Conservation (phyloP, 35 echinoderm and acorn worm genomes). For the Hemicentrotus pulcherrimus region DNA sequence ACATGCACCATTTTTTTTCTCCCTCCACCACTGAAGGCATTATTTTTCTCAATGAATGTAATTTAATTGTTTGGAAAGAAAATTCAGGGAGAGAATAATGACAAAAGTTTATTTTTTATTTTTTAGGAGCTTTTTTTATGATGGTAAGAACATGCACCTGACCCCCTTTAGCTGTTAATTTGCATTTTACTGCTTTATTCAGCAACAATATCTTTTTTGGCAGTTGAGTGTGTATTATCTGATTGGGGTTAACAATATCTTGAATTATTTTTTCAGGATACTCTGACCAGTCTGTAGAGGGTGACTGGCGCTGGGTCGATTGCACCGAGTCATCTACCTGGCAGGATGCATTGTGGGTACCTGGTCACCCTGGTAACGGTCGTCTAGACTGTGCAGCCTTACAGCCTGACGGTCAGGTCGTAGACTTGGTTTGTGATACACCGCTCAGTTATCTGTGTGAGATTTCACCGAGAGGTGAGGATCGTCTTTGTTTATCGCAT, state of each 20-base stretch:
- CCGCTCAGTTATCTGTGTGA: conserved; percentile 58
- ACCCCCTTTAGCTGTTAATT: too few species aligned
- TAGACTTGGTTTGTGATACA: conserved; percentile 54
- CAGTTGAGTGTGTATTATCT: too few species aligned
- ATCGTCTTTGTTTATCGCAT: not conserved
- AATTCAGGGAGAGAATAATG: too few species aligned
- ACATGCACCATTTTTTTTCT: too few species aligned
- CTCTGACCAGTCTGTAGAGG: conserved; percentile 74
- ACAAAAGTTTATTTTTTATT: too few species aligned
- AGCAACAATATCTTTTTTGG: too few species aligned
- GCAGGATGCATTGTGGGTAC: conserved; percentile 68
- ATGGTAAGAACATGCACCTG: too few species aligned
- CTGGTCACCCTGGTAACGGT: conserved; percentile 74
- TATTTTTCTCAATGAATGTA: too few species aligned
- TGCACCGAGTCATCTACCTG: conserved; percentile 56
- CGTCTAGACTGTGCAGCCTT: conserved; percentile 67
- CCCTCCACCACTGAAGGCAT: too few species aligned
- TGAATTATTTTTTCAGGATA: conserved; percentile 64
- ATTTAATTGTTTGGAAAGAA: too few species aligned
- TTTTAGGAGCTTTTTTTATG: too few species aligned
- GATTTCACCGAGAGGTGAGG: conserved; percentile 43
- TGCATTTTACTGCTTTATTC: too few species aligned
- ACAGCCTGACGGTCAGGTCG: conserved; percentile 36
- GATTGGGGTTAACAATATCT: not conserved
- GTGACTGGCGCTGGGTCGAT: conserved; percentile 79